A percentile compares a stretch with the other conserved stretches of the same genome.
These are phyloP conservation scores for Rhea pennata DNA, from an alignment of 2,113 vertebrate genomes.

Conservation along the genomic window DNA sequence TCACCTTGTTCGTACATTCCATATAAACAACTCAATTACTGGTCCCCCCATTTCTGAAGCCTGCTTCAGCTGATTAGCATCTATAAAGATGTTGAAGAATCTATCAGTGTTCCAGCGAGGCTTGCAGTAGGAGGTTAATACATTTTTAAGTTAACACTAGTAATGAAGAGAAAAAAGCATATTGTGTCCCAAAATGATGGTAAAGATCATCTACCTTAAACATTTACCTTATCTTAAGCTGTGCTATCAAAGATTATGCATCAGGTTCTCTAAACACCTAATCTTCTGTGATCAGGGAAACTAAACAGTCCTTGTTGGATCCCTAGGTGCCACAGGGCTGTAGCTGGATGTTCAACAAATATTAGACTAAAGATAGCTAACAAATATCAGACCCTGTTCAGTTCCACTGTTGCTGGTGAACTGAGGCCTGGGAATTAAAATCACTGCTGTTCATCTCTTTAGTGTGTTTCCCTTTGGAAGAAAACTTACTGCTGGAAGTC, in stretches of 20 bases:
- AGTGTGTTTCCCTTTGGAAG: background rate
- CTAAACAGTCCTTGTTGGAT: background rate
- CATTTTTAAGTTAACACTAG: background rate
- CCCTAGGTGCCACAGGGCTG: background rate
- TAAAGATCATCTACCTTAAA: no score
- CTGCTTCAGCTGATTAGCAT: background rate
- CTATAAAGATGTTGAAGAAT: background rate
- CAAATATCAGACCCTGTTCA: background rate
- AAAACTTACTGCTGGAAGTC: background rate
- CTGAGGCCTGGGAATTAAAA: background rate
- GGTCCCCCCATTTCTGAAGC: background rate
- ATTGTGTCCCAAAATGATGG: background rate
- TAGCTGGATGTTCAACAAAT: background rate
- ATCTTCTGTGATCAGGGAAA: background rate
- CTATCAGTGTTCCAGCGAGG: rapidly evolving
- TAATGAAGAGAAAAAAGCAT: background rate
- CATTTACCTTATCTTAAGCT: background rate
- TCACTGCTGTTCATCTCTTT: background rate
- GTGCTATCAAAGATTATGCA: background rate
- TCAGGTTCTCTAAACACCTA: background rate
- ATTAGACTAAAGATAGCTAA: background rate
- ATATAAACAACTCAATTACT: background rate
- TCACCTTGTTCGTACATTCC: background rate
- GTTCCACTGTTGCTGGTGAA: background rate
- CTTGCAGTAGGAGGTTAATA: background rate